A percentile compares a stretch with the other conserved stretches of the same genome.
Evolutionary conservation across 2,113 vertebrate species (phyloP).

Genomic region (Pelobates fuscus): DNA sequence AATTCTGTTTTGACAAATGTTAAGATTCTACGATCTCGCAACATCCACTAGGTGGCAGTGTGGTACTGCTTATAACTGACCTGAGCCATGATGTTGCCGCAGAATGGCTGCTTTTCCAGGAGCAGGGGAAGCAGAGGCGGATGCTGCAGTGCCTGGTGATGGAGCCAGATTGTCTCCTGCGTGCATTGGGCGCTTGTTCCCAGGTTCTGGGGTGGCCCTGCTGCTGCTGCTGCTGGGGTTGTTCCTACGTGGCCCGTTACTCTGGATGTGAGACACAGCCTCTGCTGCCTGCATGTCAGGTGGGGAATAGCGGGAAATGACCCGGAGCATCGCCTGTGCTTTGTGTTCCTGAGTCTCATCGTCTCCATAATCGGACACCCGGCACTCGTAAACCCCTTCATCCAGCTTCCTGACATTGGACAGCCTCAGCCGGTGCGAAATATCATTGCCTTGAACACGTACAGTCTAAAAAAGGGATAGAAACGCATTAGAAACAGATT

Average conservation of each 20-base stretch:
- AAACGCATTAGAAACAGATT: neutral
- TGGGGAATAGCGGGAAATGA: constrained; percentile 71
- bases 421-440: constrained; percentile 88
- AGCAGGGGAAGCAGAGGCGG: constrained; percentile 75
- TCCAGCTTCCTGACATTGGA: constrained; percentile 85
- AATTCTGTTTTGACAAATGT: too few relatives aligned
- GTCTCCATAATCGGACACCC: constrained; percentile 87
- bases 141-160: constrained; percentile 60
- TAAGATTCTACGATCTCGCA: too few relatives aligned
- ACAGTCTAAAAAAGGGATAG: constrained; percentile 76
- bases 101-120: constrained; percentile 74
- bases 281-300: constrained; percentile 86
- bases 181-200: constrained; percentile 64
- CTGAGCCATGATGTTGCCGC: constrained; percentile 77
- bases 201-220: constrained; percentile 67
- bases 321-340: constrained; percentile 81
- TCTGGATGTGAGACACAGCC: constrained; percentile 90
- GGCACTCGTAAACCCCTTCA: constrained; percentile 90
- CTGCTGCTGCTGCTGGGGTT: constrained; percentile 60
- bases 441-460: constrained; percentile 91
- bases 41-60: constrained; percentile 59
- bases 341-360: constrained; percentile 86
- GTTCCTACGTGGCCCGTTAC: constrained; percentile 73
- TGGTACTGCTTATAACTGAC: constrained; percentile 67
- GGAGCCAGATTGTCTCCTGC: constrained; percentile 44